Percentiles rank a stretch among this genome's conserved stretches.
These are phyloP conservation scores for Mongoloraphidia duomilia DNA, from an alignment of 2,888 invertebrate species.

Conservation along the genomic window DNA sequence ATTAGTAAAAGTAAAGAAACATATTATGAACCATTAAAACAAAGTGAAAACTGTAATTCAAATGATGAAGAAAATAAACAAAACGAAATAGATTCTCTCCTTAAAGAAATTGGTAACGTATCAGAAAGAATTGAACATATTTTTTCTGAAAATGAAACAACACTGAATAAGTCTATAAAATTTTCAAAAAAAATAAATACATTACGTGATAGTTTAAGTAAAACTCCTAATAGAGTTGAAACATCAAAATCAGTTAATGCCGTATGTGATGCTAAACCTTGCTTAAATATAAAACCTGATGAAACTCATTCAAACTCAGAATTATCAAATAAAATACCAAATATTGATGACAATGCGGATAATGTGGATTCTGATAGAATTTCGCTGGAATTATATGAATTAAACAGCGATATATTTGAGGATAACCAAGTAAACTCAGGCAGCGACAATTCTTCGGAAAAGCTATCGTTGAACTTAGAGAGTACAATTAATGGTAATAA, in stretches of 20 bases:
- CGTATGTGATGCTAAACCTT: too few relatives aligned
- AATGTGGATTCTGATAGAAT: slow-evolving; percentile 1
- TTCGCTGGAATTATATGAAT: slow-evolving; percentile 2
- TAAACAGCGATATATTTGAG: neutral
- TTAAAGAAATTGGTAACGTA: slow-evolving; percentile 39
- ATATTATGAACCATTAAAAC: slow-evolving; percentile 29
- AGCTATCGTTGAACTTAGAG: neutral
- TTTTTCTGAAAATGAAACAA: slow-evolving; percentile 22
- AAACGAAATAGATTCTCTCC: slow-evolving; percentile 38
- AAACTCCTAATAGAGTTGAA: slow-evolving; percentile 4
- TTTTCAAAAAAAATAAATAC: slow-evolving; percentile 41
- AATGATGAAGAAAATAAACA: slow-evolving; percentile 41
- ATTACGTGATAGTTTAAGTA: slow-evolving; percentile 21
- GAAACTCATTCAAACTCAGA: slow-evolving; percentile 4
- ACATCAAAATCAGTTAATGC: neutral
- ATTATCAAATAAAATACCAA: neutral
- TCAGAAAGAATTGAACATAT: slow-evolving; percentile 41
- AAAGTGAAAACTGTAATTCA: slow-evolving; percentile 29
- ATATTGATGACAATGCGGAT: neutral
- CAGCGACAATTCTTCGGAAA: neutral
- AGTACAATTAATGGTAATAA: neutral
- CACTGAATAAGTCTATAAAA: slow-evolving; percentile 25
- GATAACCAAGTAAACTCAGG: neutral
- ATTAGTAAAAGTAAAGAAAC: slow-evolving; percentile 25
- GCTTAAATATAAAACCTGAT: too few relatives aligned